A percentile compares a stretch with the other conserved stretches of the same genome.
phyloP scores from a whole-genome alignment of 1,140 invertebrate species.

The Dreissena rostriformis region DNA sequence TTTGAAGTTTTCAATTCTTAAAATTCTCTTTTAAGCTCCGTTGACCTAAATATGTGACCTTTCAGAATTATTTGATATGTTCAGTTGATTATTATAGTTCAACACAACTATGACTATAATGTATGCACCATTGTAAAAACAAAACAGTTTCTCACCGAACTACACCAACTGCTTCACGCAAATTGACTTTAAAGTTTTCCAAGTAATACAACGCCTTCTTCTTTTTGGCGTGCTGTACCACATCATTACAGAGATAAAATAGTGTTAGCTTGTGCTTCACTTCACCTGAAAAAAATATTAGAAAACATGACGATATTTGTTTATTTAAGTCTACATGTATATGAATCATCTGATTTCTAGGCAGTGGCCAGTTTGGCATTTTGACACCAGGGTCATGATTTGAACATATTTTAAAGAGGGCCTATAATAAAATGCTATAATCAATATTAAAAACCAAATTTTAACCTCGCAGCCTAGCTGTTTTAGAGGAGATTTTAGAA shows the following conservation, averaged over 20 bases:
- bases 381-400: too few relatives aligned
- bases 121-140: not conserved
- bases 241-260: constrained; percentile 97
- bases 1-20: too few relatives aligned
- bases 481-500: too few relatives aligned
- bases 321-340: not conserved
- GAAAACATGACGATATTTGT: not conserved
- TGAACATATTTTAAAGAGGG: too few relatives aligned
- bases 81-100: not conserved
- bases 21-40: too few relatives aligned
- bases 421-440: too few relatives aligned
- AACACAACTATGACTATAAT: not conserved
- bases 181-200: constrained; percentile 94
- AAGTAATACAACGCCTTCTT: constrained; percentile 85
- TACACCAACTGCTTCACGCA: constrained; percentile 94
- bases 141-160: constrained; percentile 86
- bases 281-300: constrained; percentile 84
- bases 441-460: too few relatives aligned
- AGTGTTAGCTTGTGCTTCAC: constrained; percentile 92
- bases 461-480: too few relatives aligned
- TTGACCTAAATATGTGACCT: too few relatives aligned
- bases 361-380: too few relatives aligned
- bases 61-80: too few relatives aligned
- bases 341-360: too few relatives aligned
- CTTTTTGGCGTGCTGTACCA: constrained; percentile 96